Evolutionary conservation across 2,113 vertebrate genomes (phyloP).

Genomic region (Quiscalus mexicanus): DNA sequence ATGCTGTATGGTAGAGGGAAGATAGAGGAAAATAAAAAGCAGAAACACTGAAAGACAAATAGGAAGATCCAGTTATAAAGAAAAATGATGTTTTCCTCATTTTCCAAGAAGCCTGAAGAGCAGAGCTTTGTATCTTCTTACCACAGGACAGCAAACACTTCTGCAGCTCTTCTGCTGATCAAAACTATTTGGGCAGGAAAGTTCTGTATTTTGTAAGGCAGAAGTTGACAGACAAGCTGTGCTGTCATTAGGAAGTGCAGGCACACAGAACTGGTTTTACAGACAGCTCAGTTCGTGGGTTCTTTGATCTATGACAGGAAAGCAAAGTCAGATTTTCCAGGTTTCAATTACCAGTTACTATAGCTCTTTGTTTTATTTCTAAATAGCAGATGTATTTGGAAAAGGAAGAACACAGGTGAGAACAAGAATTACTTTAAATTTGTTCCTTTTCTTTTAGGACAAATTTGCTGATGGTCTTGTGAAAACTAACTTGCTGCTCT

Average conservation of each 20-base stretch:
- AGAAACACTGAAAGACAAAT: not conserved
- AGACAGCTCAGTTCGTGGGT: not conserved
- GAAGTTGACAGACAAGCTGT: not conserved
- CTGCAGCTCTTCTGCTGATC: not conserved
- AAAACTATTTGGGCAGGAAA: not conserved
- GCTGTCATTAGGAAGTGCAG: not conserved
- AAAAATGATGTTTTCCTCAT: not conserved
- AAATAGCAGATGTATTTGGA: not conserved
- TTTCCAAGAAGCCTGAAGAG: not conserved
- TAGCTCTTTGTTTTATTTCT: not conserved
- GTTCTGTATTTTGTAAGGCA: not conserved
- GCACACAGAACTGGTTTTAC: not conserved
- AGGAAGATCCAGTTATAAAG: constrained; percentile 14
- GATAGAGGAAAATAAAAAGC: not conserved
- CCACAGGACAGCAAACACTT: not conserved
- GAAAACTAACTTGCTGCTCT: not conserved
- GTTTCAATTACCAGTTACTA: not conserved
- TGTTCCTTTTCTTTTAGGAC: not conserved
- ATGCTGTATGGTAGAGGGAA: not conserved
- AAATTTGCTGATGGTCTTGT: not conserved
- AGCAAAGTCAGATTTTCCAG: constrained; percentile 12
- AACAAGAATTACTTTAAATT: not conserved
- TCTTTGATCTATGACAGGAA: constrained; percentile 27
- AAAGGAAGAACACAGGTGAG: not conserved
- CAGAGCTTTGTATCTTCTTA: not conserved